Evolutionary conservation across 2,888 invertebrate species (phyloP).

Genomic region (Drosophila anomalata): DNA sequence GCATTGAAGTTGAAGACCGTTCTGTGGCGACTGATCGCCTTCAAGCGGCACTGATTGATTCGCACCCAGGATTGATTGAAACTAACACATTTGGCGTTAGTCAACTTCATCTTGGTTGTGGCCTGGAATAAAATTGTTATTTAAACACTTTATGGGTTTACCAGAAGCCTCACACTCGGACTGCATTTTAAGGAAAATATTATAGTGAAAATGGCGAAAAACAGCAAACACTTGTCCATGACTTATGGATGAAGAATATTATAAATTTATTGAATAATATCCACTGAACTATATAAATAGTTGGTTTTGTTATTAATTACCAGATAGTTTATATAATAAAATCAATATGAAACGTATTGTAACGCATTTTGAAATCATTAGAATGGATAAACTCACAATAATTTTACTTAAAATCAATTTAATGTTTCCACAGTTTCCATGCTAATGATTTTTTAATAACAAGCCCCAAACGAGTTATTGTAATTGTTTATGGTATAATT

Average conservation of each 20-base stretch:
- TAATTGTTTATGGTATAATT: neutral
- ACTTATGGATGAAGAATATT: neutral
- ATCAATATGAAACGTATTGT: neutral
- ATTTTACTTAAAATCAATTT: neutral
- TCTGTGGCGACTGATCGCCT: conserved; percentile 46
- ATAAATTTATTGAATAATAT: neutral
- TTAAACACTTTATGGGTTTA: too few relatives aligned
- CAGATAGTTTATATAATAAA: neutral
- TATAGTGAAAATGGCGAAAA: neutral
- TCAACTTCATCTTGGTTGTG: conserved; percentile 40
- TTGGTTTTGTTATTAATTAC: neutral
- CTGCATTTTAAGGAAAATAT: neutral
- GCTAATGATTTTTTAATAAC: conserved; percentile 23
- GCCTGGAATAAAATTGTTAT: conserved; percentile 8
- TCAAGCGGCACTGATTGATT: conserved; percentile 43
- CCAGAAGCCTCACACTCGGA: neutral
- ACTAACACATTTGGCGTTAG: conserved; percentile 40
- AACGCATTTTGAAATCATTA: neutral
- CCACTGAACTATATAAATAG: neutral
- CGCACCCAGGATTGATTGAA: conserved; percentile 49
- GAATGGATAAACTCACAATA: too few relatives aligned
- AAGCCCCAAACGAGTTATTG: neutral
- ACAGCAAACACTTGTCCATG: neutral
- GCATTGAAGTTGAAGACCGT: conserved; percentile 31
- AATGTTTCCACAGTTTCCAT: neutral